phyloP scores from a whole-genome alignment of 2,113 vertebrate genomes.

The Gila orcuttii region DNA sequence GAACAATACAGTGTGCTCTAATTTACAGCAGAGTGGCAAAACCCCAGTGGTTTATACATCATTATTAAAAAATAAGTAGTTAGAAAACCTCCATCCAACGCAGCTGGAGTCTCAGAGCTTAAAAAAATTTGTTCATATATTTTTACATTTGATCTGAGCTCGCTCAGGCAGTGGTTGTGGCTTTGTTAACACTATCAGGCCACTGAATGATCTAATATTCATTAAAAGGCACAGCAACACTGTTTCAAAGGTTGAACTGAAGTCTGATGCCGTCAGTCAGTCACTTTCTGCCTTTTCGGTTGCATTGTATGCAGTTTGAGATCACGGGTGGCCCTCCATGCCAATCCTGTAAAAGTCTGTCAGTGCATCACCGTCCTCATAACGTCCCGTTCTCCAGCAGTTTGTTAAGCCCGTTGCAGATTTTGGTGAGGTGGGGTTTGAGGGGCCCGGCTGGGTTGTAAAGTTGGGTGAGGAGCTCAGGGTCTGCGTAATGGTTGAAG shows the following conservation, averaged over 20 bases:
- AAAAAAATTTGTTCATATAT: slow-evolving; percentile 7
- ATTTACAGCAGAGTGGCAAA: background rate
- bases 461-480: slow-evolving; percentile 79
- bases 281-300: background rate
- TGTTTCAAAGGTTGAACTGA: slow-evolving; percentile 2
- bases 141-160: slow-evolving; percentile 28
- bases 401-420: slow-evolving; percentile 85
- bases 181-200: slow-evolving; percentile 4
- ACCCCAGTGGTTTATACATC: background rate
- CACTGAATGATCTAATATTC: background rate
- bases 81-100: background rate
- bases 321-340: slow-evolving; percentile 11
- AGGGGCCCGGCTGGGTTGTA: slow-evolving; percentile 78
- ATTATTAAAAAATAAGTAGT: slow-evolving; percentile 12
- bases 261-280: background rate
- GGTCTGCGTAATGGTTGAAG: slow-evolving; percentile 86
- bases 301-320: background rate
- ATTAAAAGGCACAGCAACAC: slow-evolving; percentile 19
- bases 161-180: background rate
- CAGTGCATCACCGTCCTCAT: slow-evolving; percentile 64
- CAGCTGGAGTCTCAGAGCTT: slow-evolving; percentile 1
- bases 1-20: background rate
- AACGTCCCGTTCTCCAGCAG: slow-evolving; percentile 86
- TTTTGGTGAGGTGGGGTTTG: slow-evolving; percentile 76
- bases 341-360: slow-evolving; percentile 23